phyloP scores from a whole-genome alignment of 2,888 invertebrate species.

The Aelia acuminata region DNA sequence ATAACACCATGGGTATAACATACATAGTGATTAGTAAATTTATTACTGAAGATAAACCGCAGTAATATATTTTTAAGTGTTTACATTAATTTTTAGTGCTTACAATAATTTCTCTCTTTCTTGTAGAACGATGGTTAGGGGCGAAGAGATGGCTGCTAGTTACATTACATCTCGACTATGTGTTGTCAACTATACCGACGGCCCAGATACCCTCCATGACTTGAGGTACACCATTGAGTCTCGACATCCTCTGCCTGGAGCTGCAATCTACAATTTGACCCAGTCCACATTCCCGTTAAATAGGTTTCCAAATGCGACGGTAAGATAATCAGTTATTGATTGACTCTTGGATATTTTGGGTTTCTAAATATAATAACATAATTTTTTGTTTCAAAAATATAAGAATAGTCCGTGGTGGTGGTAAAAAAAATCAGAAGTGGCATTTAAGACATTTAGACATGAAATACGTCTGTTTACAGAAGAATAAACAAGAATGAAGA shows the following conservation, averaged over 20 bases:
- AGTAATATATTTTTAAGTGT: neutral
- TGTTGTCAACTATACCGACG: constrained; percentile 94
- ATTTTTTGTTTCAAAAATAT: too few species aligned
- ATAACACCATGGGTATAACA: too few species aligned
- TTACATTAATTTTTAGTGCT: neutral
- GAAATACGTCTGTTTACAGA: too few species aligned
- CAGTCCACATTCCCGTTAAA: constrained; percentile 62
- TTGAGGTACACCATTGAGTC: constrained; percentile 63
- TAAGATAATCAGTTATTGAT: too few species aligned
- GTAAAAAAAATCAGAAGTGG: too few species aligned
- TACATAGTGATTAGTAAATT: too few species aligned
- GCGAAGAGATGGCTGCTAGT: constrained; percentile 92
- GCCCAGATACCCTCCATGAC: constrained; percentile 63
- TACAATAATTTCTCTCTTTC: constrained; percentile 66
- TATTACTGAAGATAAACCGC: neutral
- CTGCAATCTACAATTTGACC: constrained; percentile 63
- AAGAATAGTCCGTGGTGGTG: too few species aligned
- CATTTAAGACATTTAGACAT: too few species aligned
- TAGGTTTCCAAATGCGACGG: constrained; percentile 63
- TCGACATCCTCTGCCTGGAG: constrained; percentile 59
- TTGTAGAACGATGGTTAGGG: constrained; percentile 85
- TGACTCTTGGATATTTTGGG: too few species aligned
- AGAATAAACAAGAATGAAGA: too few species aligned
- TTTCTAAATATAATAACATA: too few species aligned
- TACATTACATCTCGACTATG: constrained; percentile 92